Evolutionary conservation across 1,140 invertebrate species (phyloP).

Genomic region (Kradibia gibbosae): DNA sequence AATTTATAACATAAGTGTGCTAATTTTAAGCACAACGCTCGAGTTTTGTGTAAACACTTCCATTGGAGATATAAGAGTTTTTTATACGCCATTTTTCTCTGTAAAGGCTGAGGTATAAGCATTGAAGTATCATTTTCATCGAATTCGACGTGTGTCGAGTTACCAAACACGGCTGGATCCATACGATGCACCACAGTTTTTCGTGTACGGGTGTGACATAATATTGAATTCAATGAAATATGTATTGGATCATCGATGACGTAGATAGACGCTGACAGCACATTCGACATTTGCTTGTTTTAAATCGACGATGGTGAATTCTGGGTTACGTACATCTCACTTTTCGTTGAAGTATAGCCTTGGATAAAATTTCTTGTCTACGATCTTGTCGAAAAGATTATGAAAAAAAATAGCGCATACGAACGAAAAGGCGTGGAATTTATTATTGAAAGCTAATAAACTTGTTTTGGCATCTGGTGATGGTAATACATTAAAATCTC

Average conservation of each 20-base stretch:
- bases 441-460: not conserved
- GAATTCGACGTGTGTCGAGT: not conserved
- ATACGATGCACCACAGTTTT: not conserved
- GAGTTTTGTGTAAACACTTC: not conserved
- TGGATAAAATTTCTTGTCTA: not conserved
- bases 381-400: not conserved
- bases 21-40: not conserved
- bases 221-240: slow-evolving; percentile 10
- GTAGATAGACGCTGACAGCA: not conserved
- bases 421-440: not conserved
- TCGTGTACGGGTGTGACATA: not conserved
- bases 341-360: not conserved
- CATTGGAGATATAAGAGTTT: not conserved
- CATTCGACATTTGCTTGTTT: slow-evolving; percentile 8
- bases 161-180: not conserved
- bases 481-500: not conserved
- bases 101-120: not conserved
- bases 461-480: not conserved
- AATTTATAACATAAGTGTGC: not conserved
- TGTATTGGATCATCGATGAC: not conserved
- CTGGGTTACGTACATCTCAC: not conserved
- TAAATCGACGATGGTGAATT: not conserved
- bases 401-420: not conserved
- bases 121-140: not conserved
- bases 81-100: not conserved